Percentiles rank a stretch among this genome's conserved stretches.
These are phyloP conservation scores for Paedocypris micromegethes DNA, from an alignment of 2,797 vertebrate species.

Conservation along the genomic window DNA sequence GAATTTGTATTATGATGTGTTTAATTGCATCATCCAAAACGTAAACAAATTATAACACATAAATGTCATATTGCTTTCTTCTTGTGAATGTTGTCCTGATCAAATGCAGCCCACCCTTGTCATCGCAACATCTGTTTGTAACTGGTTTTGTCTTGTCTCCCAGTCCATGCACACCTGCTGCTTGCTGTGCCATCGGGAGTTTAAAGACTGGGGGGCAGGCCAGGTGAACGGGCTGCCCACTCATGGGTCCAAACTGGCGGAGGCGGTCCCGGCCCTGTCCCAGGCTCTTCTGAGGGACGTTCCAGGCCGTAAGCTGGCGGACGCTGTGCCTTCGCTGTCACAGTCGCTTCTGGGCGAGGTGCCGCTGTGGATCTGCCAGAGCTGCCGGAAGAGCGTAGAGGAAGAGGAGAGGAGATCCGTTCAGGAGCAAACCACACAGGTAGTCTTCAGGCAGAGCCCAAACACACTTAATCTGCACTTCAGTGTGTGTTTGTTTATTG, in stretches of 20 bases:
- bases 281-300: conserved; percentile 91
- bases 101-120: no score
- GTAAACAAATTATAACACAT: no score
- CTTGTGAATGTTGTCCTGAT: no score
- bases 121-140: neutral
- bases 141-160: conserved; percentile 42
- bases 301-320: conserved; percentile 83
- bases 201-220: conserved; percentile 91
- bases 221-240: conserved; percentile 85
- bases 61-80: no score
- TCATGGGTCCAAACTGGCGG: conserved; percentile 78
- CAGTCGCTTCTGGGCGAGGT: conserved; percentile 96
- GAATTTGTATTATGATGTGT: no score
- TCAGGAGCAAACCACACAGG: conserved; percentile 85
- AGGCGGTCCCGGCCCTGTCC: conserved; percentile 85
- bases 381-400: conserved; percentile 95
- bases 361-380: conserved; percentile 98
- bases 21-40: no score
- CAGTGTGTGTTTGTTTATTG: no score
- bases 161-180: conserved; percentile 95
- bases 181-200: conserved; percentile 93
- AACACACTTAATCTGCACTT: neutral
- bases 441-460: conserved; percentile 58
- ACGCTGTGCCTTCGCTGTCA: conserved; percentile 90
- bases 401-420: conserved; percentile 90